These are phyloP conservation scores for Triplophysa yarkandensis DNA, from an alignment of 2,797 vertebrate genomes.

Conservation along the genomic window DNA sequence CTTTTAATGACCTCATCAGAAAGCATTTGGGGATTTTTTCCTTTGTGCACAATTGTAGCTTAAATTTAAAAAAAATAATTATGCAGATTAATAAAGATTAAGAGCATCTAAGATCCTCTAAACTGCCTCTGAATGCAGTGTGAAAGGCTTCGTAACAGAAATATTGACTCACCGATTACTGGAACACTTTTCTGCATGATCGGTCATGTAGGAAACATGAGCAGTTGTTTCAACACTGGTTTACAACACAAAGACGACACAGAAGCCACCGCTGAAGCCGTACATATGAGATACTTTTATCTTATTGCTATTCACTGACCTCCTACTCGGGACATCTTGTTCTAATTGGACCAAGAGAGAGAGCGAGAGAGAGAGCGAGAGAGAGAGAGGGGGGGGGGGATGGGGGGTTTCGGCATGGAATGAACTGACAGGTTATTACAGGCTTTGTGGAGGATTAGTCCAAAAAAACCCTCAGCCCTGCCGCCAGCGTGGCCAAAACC, in stretches of 20 bases:
- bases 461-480: constrained; percentile 75
- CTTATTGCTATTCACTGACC: constrained; percentile 51
- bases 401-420: constrained; percentile 63
- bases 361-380: constrained; percentile 54
- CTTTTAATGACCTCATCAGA: neutral
- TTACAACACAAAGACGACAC: neutral
- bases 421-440: constrained; percentile 84
- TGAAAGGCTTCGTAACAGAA: neutral
- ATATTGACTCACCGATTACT: neutral
- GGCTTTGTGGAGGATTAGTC: constrained; percentile 81
- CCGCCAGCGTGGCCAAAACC: constrained; percentile 69
- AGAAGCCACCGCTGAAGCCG: neutral
- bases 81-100: neutral
- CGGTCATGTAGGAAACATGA: neutral
- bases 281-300: neutral
- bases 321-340: constrained; percentile 53
- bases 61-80: neutral
- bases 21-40: neutral
- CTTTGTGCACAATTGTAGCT: neutral
- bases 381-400: constrained; percentile 45
- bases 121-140: neutral
- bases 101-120: neutral
- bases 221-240: neutral
- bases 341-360: constrained; percentile 66
- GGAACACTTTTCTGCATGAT: neutral